A percentile compares a stretch with the other conserved stretches of the same genome.
Conservation (phyloP, 2,888 invertebrate genomes). For the Pteria penguin region DNA sequence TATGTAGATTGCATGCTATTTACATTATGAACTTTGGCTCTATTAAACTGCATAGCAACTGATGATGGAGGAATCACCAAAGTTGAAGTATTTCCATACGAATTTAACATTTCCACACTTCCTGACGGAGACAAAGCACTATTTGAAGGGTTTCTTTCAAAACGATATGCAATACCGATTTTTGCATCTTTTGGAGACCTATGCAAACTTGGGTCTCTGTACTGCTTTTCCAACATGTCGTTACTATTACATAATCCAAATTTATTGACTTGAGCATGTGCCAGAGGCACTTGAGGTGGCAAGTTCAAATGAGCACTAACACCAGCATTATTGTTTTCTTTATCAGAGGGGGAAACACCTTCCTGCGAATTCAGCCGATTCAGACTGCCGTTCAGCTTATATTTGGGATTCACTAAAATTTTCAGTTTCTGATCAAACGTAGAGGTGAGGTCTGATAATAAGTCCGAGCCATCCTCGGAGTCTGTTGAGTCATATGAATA, state of each 20-base stretch:
- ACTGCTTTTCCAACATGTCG: constrained; percentile 58
- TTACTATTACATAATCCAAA: constrained; percentile 45
- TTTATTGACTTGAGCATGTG: constrained; percentile 44
- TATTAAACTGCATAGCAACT: not conserved
- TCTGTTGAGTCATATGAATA: constrained; percentile 69
- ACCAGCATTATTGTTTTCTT: constrained; percentile 14
- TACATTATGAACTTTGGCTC: constrained; percentile 5
- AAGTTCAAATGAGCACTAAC: constrained; percentile 44
- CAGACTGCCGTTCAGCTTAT: constrained; percentile 55
- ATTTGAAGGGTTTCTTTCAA: constrained; percentile 65
- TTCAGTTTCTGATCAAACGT: constrained; percentile 77
- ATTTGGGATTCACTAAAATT: constrained; percentile 72
- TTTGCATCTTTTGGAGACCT: constrained; percentile 70
- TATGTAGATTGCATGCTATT: constrained; percentile 3
- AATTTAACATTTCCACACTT: constrained; percentile 3
- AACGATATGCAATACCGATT: constrained; percentile 76
- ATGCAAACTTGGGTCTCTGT: constrained; percentile 74
- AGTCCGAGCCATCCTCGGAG: constrained; percentile 74
- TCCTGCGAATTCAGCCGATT: constrained; percentile 25
- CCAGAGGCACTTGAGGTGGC: constrained; percentile 56
- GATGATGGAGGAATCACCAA: constrained; percentile 43
- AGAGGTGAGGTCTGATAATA: constrained; percentile 72
- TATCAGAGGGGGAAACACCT: constrained; percentile 27
- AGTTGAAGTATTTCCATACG: constrained; percentile 46
- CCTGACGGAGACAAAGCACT: constrained; percentile 50